Percentiles rank a stretch among this genome's conserved stretches.
Conservation (phyloP, 64 coral and sea anemone genomes). For the Montipora cactus region DNA sequence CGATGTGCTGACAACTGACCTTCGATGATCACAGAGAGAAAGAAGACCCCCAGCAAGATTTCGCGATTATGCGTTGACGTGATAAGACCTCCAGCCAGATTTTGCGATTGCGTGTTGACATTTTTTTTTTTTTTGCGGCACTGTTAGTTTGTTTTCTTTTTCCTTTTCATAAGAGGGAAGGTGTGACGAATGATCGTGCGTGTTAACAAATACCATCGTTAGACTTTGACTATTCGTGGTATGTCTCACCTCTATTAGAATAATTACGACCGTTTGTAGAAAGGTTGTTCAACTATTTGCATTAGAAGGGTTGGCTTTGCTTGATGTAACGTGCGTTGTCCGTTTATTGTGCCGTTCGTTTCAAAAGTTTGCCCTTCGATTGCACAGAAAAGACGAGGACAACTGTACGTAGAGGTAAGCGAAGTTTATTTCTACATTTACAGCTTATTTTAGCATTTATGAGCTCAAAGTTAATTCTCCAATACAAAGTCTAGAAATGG, state of each 20-base stretch:
- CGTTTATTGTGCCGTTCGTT: not conserved
- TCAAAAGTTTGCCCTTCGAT: not conserved
- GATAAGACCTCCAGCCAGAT: not conserved
- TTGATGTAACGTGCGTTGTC: not conserved
- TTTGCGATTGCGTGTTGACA: too few species aligned
- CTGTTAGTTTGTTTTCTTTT: not conserved
- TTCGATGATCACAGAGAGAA: constrained; percentile 25
- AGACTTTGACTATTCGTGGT: not conserved
- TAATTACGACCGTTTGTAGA: not conserved
- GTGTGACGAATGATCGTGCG: not conserved
- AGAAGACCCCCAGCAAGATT: constrained; percentile 15
- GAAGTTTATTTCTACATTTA: too few species aligned
- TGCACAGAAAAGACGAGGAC: too few species aligned
- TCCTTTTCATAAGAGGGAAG: not conserved
- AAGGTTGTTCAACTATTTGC: not conserved
- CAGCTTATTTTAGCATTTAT: too few species aligned
- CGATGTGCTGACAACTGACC: not conserved
- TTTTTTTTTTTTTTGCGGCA: not conserved
- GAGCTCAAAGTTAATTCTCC: too few species aligned
- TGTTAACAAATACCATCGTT: not conserved
- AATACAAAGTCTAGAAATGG: too few species aligned
- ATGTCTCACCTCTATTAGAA: not conserved
- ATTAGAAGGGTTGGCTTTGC: not conserved
- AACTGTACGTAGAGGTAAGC: too few species aligned
- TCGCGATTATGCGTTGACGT: not conserved